Conservation (phyloP, 2,113 vertebrate species). For the Hucho hucho region DNA sequence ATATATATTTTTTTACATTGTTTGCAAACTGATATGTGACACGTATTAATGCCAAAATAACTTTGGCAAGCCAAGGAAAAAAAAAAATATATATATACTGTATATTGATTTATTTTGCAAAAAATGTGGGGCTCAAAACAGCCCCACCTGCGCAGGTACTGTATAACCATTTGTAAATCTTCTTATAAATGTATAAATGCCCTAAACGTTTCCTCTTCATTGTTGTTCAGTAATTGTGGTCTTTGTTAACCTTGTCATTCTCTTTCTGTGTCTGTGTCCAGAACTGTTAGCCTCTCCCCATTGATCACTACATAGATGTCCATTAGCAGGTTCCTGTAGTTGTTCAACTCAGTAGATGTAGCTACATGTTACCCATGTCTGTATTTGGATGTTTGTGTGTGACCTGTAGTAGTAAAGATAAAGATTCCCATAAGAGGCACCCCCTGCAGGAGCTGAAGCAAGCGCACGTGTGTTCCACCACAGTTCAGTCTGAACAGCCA, state of each 20-base stretch:
- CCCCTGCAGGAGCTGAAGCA: conserved; percentile 52
- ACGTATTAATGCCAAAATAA: too few species aligned
- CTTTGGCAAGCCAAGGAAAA: too few species aligned
- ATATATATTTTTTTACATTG: too few species aligned
- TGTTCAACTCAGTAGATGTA: not conserved
- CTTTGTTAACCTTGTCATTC: conserved; percentile 15
- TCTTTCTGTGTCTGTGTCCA: conserved; percentile 48
- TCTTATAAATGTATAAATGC: too few species aligned
- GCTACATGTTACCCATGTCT: not conserved
- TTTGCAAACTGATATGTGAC: too few species aligned
- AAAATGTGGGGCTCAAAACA: too few species aligned
- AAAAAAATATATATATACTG: too few species aligned
- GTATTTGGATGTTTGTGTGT: not conserved
- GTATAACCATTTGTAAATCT: too few species aligned
- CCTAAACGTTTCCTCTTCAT: too few species aligned
- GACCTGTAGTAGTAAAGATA: not conserved
- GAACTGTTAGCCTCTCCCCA: conserved; percentile 79
- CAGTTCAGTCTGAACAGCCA: not conserved
- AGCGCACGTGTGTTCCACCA: conserved; percentile 39
- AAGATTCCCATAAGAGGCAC: conserved; percentile 63
- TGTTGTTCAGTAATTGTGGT: not conserved
- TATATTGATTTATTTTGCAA: too few species aligned
- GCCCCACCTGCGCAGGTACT: too few species aligned
- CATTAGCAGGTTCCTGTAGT: conserved; percentile 72
- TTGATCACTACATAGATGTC: conserved; percentile 46